Evolutionary conservation across 1,140 invertebrate species (phyloP).

Genomic region (Drosophila funebris): DNA sequence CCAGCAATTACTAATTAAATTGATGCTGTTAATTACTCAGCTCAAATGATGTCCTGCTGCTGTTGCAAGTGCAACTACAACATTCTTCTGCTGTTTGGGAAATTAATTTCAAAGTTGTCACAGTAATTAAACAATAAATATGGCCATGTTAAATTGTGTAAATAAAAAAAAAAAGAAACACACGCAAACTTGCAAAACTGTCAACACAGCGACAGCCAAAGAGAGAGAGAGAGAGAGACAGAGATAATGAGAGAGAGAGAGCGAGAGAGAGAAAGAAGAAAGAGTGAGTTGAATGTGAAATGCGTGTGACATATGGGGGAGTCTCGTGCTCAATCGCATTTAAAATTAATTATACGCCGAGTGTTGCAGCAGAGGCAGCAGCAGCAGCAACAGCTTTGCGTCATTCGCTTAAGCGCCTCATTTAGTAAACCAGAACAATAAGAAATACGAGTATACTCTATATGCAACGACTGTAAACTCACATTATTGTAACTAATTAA

Average conservation of each 20-base stretch:
- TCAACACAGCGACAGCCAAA: conserved; percentile 26
- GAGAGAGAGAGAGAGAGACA: background rate
- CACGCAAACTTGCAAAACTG: conserved; percentile 47
- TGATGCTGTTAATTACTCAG: conserved; percentile 61
- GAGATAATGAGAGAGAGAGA: background rate
- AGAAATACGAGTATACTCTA: conserved; percentile 2
- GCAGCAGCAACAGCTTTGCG: conserved; percentile 53
- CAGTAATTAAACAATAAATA: conserved; percentile 76
- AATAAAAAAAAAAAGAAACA: too few species aligned
- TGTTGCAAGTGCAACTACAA: background rate
- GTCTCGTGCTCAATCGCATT: conserved; percentile 59
- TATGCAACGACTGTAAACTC: conserved; percentile 4
- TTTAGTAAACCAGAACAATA: conserved; percentile 51
- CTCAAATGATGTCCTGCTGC: conserved; percentile 2
- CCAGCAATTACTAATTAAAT: conserved; percentile 53
- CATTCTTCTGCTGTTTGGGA: conserved; percentile 25
- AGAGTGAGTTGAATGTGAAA: conserved; percentile 1
- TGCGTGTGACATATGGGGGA: conserved; percentile 22
- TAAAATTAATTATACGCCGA: conserved; percentile 79
- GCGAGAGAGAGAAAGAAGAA: background rate
- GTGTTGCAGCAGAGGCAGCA: conserved; percentile 49
- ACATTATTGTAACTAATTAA: conserved; percentile 62
- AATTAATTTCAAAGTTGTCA: conserved; percentile 65
- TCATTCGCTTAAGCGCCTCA: conserved; percentile 72
- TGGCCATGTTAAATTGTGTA: conserved; percentile 43